phyloP scores from a whole-genome alignment of 2,113 vertebrate genomes.

The Myocastor coypus region DNA sequence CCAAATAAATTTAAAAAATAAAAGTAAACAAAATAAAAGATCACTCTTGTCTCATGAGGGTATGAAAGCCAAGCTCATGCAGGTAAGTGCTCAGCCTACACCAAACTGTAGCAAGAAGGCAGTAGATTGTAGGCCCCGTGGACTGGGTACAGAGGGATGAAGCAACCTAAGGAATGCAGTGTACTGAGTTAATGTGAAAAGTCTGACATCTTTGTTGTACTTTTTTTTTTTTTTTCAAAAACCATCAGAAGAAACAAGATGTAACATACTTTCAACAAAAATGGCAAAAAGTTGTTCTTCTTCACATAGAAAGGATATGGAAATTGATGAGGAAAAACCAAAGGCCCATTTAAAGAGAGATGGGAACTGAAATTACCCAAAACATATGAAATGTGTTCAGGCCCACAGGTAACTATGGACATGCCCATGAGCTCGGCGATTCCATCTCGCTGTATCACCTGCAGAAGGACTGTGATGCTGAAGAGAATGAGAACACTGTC shows the following conservation, averaged over 20 bases:
- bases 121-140: background rate
- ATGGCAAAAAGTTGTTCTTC: background rate
- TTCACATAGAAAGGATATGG: background rate
- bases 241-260: background rate
- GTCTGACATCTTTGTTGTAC: background rate
- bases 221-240: constrained; percentile 35
- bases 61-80: background rate
- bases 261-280: background rate
- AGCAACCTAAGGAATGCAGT: background rate
- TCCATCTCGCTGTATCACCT: background rate
- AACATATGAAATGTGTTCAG: background rate
- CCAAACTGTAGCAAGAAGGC: background rate
- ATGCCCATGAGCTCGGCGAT: background rate
- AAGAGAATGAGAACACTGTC: background rate
- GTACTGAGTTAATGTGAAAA: background rate
- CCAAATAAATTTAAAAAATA: no score
- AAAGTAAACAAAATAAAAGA: background rate
- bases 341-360: background rate
- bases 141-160: background rate
- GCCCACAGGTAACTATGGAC: background rate
- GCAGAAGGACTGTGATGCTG: background rate
- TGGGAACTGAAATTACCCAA: background rate
- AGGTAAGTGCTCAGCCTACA: background rate
- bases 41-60: background rate
- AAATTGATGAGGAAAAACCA: constrained; percentile 27